phyloP scores from a whole-genome alignment of 2,797 vertebrate genomes.

The Leuciscus waleckii region DNA sequence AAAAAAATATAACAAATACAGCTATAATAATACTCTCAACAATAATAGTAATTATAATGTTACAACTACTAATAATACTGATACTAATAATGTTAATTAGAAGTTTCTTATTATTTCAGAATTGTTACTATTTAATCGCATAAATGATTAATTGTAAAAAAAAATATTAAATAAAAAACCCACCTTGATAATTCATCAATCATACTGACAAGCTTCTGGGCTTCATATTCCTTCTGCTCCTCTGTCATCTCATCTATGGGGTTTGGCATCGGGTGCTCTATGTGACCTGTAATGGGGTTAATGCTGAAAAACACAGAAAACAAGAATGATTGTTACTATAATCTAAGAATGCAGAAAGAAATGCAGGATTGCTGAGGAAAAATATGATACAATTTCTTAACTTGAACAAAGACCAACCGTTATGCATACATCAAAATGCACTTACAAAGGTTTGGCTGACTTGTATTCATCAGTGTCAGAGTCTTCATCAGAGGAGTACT shows the following conservation, averaged over 20 bases:
- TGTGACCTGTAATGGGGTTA: slow-evolving; percentile 96
- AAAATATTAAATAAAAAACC: slow-evolving; percentile 18
- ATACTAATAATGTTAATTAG: not conserved
- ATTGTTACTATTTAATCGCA: not conserved
- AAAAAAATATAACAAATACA: too few species aligned
- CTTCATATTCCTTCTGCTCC: slow-evolving; percentile 98
- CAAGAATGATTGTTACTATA: too few species aligned
- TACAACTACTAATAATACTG: not conserved
- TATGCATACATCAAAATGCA: slow-evolving; percentile 6
- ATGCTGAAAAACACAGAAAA: slow-evolving; percentile 82
- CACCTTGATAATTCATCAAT: slow-evolving; percentile 97
- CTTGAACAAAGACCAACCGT: not conserved
- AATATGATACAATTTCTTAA: not conserved
- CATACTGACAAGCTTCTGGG: slow-evolving; percentile 96
- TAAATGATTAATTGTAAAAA: not conserved
- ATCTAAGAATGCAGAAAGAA: not conserved
- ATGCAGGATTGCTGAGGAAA: not conserved
- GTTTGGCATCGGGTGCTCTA: slow-evolving; percentile 95
- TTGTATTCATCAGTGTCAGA: slow-evolving; percentile 99
- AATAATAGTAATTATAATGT: not conserved
- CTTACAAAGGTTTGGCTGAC: slow-evolving; percentile 90
- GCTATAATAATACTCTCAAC: not conserved
- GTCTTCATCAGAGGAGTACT: slow-evolving; percentile 97
- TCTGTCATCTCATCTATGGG: slow-evolving; percentile 98
- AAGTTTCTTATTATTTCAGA: not conserved